phyloP scores from a whole-genome alignment of 1,140 invertebrate genomes.

The Whitmania pigra region DNA sequence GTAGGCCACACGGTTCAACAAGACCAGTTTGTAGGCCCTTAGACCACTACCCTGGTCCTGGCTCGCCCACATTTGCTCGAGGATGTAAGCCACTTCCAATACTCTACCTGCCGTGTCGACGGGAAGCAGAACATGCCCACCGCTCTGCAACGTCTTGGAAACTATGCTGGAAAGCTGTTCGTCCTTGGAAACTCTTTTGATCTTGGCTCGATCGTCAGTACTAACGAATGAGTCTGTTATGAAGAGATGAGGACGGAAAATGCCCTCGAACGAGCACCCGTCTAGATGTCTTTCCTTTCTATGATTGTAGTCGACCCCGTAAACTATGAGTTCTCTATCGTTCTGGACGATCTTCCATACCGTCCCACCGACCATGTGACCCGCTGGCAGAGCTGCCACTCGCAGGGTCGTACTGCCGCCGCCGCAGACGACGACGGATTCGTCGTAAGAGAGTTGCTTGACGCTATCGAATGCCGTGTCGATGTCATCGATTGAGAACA shows the following conservation, averaged over 20 bases:
- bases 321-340: slow-evolving; percentile 96
- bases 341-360: slow-evolving; percentile 86
- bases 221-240: slow-evolving; percentile 84
- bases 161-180: slow-evolving; percentile 94
- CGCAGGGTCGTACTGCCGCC: slow-evolving; percentile 54
- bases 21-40: slow-evolving; percentile 79
- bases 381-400: slow-evolving; percentile 88
- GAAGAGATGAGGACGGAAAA: slow-evolving; percentile 74
- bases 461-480: slow-evolving; percentile 96
- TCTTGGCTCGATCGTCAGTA: slow-evolving; percentile 81
- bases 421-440: slow-evolving; percentile 84
- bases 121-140: slow-evolving; percentile 91
- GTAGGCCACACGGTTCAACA: slow-evolving; percentile 91
- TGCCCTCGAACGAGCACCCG: slow-evolving; percentile 40
- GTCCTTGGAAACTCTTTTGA: slow-evolving; percentile 74
- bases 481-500: slow-evolving; percentile 92
- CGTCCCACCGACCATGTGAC: slow-evolving; percentile 81
- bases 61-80: slow-evolving; percentile 92
- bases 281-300: slow-evolving; percentile 91
- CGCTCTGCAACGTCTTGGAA: slow-evolving; percentile 74
- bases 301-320: slow-evolving; percentile 97
- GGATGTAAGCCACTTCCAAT: slow-evolving; percentile 87
- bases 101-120: slow-evolving; percentile 88
- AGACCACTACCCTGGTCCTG: slow-evolving; percentile 88
- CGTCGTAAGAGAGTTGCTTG: slow-evolving; percentile 94